These are phyloP conservation scores for Lerista edwardsae DNA, from an alignment of 2,797 vertebrate genomes.

Conservation along the genomic window DNA sequence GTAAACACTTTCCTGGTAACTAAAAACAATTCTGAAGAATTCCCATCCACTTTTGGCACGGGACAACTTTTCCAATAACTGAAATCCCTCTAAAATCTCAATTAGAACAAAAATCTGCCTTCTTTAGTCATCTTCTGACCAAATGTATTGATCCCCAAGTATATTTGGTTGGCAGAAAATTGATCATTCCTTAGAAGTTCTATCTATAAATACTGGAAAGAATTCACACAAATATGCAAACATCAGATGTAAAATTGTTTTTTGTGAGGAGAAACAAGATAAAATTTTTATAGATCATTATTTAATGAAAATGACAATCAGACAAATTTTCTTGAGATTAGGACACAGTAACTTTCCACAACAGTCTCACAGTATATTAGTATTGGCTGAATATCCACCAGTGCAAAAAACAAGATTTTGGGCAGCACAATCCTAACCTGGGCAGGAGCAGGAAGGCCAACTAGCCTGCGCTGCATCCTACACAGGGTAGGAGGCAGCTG, in stretches of 20 bases:
- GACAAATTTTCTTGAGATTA: constrained; percentile 12
- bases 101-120: background rate
- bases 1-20: background rate
- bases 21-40: background rate
- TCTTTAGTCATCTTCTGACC: background rate
- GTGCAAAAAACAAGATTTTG: background rate
- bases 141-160: background rate
- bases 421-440: background rate
- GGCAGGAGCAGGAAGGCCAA: no score
- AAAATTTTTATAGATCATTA: background rate
- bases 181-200: background rate
- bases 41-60: background rate
- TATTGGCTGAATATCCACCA: rapidly evolving
- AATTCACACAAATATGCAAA: constrained; percentile 18
- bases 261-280: background rate
- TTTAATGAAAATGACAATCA: constrained; percentile 13
- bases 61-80: constrained; percentile 9
- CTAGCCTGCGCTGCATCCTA: no score
- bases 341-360: constrained; percentile 30
- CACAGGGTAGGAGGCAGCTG: no score
- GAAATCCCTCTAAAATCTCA: background rate
- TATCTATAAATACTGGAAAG: background rate
- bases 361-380: constrained; percentile 13
- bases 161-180: background rate
- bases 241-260: background rate